Evolutionary conservation across 2,113 vertebrate species (phyloP).

Genomic region (Chaetodon auriga): DNA sequence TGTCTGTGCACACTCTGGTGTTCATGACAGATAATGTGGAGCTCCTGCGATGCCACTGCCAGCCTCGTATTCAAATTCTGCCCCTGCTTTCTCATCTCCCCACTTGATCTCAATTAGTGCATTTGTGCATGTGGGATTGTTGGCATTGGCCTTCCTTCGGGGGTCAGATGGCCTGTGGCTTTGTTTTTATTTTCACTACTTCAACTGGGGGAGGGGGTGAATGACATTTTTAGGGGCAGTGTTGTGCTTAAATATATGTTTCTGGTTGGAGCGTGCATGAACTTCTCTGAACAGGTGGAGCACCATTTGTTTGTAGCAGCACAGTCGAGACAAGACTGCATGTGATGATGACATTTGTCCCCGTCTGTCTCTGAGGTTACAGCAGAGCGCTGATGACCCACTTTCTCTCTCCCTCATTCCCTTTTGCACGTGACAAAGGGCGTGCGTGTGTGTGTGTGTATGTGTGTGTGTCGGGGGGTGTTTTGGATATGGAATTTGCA

Average conservation of each 20-base stretch:
- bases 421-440: slow-evolving; percentile 68
- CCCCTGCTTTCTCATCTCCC: slow-evolving; percentile 35
- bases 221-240: background rate
- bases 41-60: slow-evolving; percentile 49
- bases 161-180: background rate
- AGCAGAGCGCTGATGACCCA: slow-evolving; percentile 78
- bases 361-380: slow-evolving; percentile 67
- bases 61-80: slow-evolving; percentile 36
- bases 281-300: slow-evolving; percentile 60
- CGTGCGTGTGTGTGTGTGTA: background rate
- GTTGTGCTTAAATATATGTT: background rate
- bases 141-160: slow-evolving; percentile 6
- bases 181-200: slow-evolving; percentile 40
- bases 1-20: slow-evolving; percentile 66
- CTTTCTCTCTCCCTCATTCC: slow-evolving; percentile 70
- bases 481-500: slow-evolving; percentile 79
- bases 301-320: slow-evolving; percentile 54
- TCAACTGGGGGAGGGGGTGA: background rate
- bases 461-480: slow-evolving; percentile 5
- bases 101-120: slow-evolving; percentile 43
- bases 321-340: slow-evolving; percentile 48
- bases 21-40: slow-evolving; percentile 62
- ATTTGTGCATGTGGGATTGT: slow-evolving; percentile 16
- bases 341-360: slow-evolving; percentile 69
- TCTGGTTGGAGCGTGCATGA: background rate